phyloP scores from a whole-genome alignment of 2,888 invertebrate species.

The Uloborus plumipes region DNA sequence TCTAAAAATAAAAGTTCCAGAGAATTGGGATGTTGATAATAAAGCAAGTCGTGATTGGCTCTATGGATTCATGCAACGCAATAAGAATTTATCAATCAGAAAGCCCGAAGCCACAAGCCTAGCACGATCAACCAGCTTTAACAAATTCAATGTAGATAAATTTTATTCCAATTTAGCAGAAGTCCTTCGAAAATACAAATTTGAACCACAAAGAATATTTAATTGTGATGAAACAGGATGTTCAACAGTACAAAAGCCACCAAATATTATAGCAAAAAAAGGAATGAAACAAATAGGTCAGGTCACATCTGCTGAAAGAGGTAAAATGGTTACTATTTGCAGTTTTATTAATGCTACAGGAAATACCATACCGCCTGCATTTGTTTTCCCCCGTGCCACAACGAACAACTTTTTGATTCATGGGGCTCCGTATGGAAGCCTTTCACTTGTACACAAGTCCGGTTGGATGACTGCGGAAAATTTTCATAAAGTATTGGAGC shows the following conservation, averaged over 20 bases:
- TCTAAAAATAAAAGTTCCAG: background rate
- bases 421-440: too few relatives aligned
- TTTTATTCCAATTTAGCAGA: background rate
- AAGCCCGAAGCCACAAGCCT: conserved; percentile 6
- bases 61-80: conserved; percentile 4
- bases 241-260: too few relatives aligned
- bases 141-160: conserved; percentile 16
- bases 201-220: too few relatives aligned
- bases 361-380: too few relatives aligned
- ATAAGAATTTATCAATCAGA: conserved; percentile 4
- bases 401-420: too few relatives aligned
- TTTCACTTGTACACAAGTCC: conserved; percentile 16
- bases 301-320: background rate
- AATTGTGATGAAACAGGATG: too few relatives aligned
- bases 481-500: conserved; percentile 43
- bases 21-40: background rate
- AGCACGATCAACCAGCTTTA: conserved; percentile 13
- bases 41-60: conserved; percentile 1
- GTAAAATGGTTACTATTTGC: conserved; percentile 5
- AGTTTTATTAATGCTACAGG: too few relatives aligned
- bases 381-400: too few relatives aligned
- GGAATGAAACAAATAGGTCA: too few relatives aligned
- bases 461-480: conserved; percentile 69
- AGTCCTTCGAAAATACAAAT: too few relatives aligned
- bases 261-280: too few relatives aligned